Evolutionary conservation across 2,113 vertebrate species (phyloP).

Genomic region (Tringa solitaria): DNA sequence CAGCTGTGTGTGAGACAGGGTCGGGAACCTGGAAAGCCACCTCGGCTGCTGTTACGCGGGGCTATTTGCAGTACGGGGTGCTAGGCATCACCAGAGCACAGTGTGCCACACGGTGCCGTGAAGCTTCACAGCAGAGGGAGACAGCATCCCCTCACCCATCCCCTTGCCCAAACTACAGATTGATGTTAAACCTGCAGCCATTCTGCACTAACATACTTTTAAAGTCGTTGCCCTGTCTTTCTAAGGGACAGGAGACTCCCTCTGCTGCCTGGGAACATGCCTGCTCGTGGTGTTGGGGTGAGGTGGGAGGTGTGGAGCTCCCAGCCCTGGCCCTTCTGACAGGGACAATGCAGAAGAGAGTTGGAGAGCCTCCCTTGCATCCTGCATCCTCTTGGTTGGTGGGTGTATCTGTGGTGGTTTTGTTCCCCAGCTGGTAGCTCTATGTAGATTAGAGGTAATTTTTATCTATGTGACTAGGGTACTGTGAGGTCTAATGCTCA

Average conservation of each 20-base stretch:
- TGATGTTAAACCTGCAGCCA: background rate
- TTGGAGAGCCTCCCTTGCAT: background rate
- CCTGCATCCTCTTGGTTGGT: background rate
- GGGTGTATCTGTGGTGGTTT: background rate
- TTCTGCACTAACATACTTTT: background rate
- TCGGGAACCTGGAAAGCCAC: background rate
- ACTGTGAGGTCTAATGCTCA: background rate
- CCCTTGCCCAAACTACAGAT: background rate
- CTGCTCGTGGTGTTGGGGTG: background rate
- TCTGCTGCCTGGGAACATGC: background rate
- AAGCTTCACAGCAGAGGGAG: background rate
- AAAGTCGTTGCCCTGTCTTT: background rate
- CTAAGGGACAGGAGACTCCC: rapidly evolving
- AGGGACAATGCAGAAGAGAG: background rate
- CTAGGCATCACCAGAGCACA: background rate
- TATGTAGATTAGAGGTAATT: background rate
- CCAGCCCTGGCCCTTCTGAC: background rate
- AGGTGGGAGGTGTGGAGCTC: background rate
- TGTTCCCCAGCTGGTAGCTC: background rate
- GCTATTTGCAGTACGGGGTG: background rate
- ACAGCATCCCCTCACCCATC: no score
- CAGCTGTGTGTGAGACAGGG: background rate
- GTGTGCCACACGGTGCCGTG: rapidly evolving
- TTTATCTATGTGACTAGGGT: background rate
- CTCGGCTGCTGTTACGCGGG: background rate